Conservation (phyloP, 1,140 invertebrate species). For the Subanguina moxae region DNA sequence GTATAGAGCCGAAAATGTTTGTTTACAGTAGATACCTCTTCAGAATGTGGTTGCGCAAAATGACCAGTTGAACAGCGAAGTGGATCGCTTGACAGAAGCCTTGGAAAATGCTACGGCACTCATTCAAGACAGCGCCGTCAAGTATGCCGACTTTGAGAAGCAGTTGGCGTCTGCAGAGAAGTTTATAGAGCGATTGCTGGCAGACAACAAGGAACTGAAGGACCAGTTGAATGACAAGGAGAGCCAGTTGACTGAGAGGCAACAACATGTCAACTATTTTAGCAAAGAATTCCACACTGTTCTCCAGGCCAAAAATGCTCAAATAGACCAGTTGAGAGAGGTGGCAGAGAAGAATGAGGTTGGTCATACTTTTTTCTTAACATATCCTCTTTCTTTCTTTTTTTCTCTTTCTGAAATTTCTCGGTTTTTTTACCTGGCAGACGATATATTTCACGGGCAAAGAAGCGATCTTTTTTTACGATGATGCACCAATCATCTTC, state of each 20-base stretch:
- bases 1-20: no score
- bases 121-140: conserved; percentile 47
- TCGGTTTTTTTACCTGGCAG: no score
- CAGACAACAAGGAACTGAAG: conserved; percentile 33
- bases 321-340: conserved; percentile 37
- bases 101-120: conserved; percentile 51
- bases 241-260: conserved; percentile 12
- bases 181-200: conserved; percentile 28
- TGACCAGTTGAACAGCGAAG: conserved; percentile 50
- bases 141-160: conserved; percentile 36
- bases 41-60: conserved; percentile 48
- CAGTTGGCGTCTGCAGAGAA: conserved; percentile 34
- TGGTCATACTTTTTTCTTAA: no score
- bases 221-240: conserved; percentile 24
- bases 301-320: conserved; percentile 34
- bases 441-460: no score
- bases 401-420: no score
- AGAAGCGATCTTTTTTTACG: no score
- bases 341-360: conserved; percentile 14
- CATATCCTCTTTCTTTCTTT: no score
- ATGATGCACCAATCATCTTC: no score
- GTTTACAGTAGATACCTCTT: no score
- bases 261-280: conserved; percentile 24
- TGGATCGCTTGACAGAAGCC: conserved; percentile 42
- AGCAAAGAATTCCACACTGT: conserved; percentile 29